Evolutionary conservation across 2,113 vertebrate genomes (phyloP).

Genomic region (Urocynchramus pylzowi): DNA sequence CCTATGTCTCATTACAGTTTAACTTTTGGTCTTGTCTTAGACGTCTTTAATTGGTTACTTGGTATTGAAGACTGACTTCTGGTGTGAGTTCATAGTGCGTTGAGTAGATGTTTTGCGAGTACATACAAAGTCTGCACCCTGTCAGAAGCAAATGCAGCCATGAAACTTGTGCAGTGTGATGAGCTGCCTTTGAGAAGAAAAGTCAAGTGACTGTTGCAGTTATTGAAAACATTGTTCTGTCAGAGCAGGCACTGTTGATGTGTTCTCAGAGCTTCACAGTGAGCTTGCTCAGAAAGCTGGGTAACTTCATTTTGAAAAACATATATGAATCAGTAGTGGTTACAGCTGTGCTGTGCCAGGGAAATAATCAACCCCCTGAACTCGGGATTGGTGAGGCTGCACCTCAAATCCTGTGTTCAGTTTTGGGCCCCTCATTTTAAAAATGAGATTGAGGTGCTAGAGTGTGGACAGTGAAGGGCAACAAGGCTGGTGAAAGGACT

Average conservation of each 20-base stretch:
- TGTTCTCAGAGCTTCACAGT: background rate
- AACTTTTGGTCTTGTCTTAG: background rate
- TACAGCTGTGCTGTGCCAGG: background rate
- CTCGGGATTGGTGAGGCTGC: accelerated
- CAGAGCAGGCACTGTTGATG: background rate
- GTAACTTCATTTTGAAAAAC: background rate
- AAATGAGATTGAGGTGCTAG: background rate
- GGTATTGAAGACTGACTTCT: background rate
- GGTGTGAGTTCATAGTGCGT: background rate
- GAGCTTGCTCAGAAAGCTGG: background rate
- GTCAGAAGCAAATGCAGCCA: background rate
- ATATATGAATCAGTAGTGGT: background rate
- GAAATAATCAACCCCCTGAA: background rate
- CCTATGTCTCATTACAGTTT: background rate
- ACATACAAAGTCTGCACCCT: background rate
- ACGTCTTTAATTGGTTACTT: background rate
- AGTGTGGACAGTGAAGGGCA: background rate
- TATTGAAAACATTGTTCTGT: background rate
- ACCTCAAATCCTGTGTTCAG: background rate
- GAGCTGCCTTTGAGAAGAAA: background rate
- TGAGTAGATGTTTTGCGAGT: background rate
- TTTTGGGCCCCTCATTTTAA: background rate
- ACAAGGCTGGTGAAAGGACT: background rate
- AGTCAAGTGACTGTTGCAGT: accelerated
- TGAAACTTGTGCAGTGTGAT: background rate